Evolutionary conservation across 1,140 invertebrate species (phyloP), one percentile per base, ranked within the genome.

Genomic region (Himalopsyche phryganea): DNA sequence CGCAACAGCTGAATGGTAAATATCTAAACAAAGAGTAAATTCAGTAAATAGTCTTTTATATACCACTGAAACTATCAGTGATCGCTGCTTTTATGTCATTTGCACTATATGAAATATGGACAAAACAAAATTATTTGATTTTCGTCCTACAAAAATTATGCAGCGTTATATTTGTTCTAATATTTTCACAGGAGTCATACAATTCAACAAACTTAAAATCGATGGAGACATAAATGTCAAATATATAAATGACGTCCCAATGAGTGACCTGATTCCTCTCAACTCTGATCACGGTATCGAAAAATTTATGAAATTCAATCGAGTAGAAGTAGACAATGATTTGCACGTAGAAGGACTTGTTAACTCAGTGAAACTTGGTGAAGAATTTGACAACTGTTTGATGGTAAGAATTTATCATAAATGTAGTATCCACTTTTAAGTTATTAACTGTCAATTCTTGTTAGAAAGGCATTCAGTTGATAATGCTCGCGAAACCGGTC

Each of bases 141-240:
- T n/a, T n/a, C n/a, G n/a, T n/a, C n/a, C n/a, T n/a, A n/a, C n/a
- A n/a, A n/a, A n/a, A n/a, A n/a, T n/a, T n/a, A n/a, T n/a, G n/a
- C n/a, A n/a, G n/a, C n/a, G n/a, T n/a, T 32, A n/a, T 14, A 7
- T n/a, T 45, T 11, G 3, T 13, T 40, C 3, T 19, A 14, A 54
- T 32, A 51, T 51, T 9, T 15, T 50, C 46, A n/a, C 14, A 54
- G 60, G 60, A 3, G 13, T 36, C 11, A 61, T 57, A 23, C 20
- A 33, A 9, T 61, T 61, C 41, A 45, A 61, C 17, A 41, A 61
- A 41, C 33, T 57, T 41, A 61, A 23, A 14, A 53, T 61, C 42
- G 40, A 57, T 11, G 54, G 49, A 32, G 49, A 61, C 28, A 35
- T 57, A 10, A 44, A 19, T 32, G 50, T 38, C 18, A 35, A 57